Conservation (phyloP, 1,140 invertebrate genomes). For the Drosophila oshimai region DNA sequence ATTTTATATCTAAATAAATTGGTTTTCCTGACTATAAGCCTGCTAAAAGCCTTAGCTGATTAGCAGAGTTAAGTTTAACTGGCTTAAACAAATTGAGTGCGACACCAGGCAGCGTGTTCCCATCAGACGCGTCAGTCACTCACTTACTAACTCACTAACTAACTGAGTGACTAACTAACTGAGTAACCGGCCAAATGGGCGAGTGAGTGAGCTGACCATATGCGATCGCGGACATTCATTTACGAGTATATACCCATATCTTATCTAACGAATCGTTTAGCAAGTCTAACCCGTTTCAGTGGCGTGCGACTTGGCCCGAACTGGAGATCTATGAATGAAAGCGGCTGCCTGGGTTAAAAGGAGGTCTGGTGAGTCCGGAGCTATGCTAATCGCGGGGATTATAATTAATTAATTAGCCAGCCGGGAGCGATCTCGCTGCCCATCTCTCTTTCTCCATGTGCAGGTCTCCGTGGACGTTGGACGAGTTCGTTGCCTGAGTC, state of each 20-base stretch:
- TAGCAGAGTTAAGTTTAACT: conserved; percentile 5
- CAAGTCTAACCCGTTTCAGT: conserved; percentile 71
- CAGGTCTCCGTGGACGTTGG: conserved; percentile 3
- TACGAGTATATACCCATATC: conserved; percentile 51
- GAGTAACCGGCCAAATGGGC: conserved; percentile 1
- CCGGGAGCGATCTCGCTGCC: conserved; percentile 3
- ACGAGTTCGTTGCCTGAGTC: conserved; percentile 75
- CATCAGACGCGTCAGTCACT: conserved; percentile 31
- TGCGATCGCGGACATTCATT: conserved; percentile 11
- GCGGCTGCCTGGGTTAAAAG: conserved; percentile 18
- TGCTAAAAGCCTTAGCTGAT: not conserved
- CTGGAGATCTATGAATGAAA: conserved; percentile 73
- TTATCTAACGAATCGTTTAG: conserved; percentile 79
- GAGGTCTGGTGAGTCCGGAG: conserved; percentile 28
- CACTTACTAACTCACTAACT: conserved; percentile 7
- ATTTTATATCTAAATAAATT: no score
- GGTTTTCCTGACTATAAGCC: not conserved
- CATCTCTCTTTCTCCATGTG: not conserved
- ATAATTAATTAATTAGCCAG: conserved; percentile 75
- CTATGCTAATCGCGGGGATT: conserved; percentile 71
- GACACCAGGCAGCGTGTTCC: conserved; percentile 67
- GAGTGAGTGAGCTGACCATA: conserved; percentile 31
- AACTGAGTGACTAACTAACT: conserved; percentile 11
- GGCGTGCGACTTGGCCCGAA: conserved; percentile 36
- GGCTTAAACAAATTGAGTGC: conserved; percentile 73